Percentiles rank a stretch among this genome's conserved stretches.
These are phyloP conservation scores for Scelioninae gen. 2 DNA, from an alignment of 2,888 invertebrate species.

Conservation along the genomic window DNA sequence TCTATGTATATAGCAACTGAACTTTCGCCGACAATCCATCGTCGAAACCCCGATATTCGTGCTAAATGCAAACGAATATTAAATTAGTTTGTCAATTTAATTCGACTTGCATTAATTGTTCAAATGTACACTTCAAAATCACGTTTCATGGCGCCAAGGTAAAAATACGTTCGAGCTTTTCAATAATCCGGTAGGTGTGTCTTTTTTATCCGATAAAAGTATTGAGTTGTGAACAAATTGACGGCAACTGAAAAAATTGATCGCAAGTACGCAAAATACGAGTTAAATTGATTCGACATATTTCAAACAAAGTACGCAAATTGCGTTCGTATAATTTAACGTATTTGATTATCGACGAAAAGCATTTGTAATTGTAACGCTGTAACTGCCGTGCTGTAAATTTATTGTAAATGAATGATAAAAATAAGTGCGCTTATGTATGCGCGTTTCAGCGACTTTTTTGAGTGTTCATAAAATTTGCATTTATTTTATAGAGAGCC, in stretches of 20 bases:
- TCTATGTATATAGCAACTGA: slow-evolving; percentile 40
- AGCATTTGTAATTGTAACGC: slow-evolving; percentile 23
- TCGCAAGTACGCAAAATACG: too few relatives aligned
- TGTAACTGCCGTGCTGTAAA: slow-evolving; percentile 19
- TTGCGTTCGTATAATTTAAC: slow-evolving; percentile 1
- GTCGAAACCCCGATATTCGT: slow-evolving; percentile 20
- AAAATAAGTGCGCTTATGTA: slow-evolving; percentile 28
- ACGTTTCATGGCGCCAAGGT: too few relatives aligned
- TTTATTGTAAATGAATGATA: slow-evolving; percentile 43
- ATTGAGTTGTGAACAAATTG: too few relatives aligned
- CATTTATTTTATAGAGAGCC: slow-evolving; percentile 53
- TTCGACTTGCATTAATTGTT: too few relatives aligned
- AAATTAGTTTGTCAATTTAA: slow-evolving; percentile 46
- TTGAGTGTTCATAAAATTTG: slow-evolving; percentile 51
- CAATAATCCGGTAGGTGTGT: too few relatives aligned
- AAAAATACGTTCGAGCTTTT: too few relatives aligned
- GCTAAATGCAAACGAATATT: not conserved
- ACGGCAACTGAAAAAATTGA: too few relatives aligned
- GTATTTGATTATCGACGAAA: slow-evolving; percentile 20
- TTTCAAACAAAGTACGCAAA: slow-evolving; percentile 6
- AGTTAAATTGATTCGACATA: too few relatives aligned
- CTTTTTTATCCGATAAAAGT: too few relatives aligned
- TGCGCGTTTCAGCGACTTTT: slow-evolving; percentile 16
- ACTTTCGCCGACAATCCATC: slow-evolving; percentile 30
- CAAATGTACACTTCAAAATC: too few relatives aligned